A percentile compares a stretch with the other conserved stretches of the same genome.
These are phyloP conservation scores for Otolemur garnettii DNA, from an alignment of 2,113 vertebrate species.

Conservation along the genomic window DNA sequence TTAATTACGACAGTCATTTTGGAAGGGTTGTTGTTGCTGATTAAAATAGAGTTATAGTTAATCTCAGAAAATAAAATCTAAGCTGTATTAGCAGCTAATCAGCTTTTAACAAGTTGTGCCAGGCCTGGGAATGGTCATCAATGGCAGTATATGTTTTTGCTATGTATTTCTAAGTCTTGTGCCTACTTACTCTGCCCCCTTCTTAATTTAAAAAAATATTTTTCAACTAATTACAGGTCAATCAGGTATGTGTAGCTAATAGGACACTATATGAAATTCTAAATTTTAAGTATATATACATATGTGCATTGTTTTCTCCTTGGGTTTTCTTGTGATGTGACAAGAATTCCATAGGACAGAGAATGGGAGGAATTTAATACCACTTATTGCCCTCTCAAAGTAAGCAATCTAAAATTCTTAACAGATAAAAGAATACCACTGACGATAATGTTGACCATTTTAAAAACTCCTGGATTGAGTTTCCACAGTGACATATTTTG, in stretches of 20 bases:
- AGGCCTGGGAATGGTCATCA: neutral
- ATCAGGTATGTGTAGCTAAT: neutral
- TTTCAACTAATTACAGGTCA: conserved; percentile 16
- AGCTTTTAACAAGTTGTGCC: neutral
- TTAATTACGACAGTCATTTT: neutral
- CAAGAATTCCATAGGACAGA: conserved; percentile 17
- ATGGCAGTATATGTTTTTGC: neutral
- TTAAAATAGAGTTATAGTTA: conserved; percentile 55
- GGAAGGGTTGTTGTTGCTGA: neutral
- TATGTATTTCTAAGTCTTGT: neutral
- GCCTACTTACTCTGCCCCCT: neutral
- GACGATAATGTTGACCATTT: neutral
- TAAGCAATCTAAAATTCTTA: conserved; percentile 56
- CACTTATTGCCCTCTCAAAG: conserved; percentile 30
- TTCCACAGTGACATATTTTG: neutral
- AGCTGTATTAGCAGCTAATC: neutral
- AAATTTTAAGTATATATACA: neutral
- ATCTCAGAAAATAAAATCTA: conserved; percentile 47
- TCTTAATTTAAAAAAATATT: neutral
- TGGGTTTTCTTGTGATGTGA: neutral
- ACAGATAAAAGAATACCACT: conserved; percentile 34
- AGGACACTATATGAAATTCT: neutral
- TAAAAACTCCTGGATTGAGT: neutral
- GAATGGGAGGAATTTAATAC: neutral
- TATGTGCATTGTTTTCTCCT: neutral